phyloP scores from a whole-genome alignment of 2,113 vertebrate genomes.

The Podarcis muralis region DNA sequence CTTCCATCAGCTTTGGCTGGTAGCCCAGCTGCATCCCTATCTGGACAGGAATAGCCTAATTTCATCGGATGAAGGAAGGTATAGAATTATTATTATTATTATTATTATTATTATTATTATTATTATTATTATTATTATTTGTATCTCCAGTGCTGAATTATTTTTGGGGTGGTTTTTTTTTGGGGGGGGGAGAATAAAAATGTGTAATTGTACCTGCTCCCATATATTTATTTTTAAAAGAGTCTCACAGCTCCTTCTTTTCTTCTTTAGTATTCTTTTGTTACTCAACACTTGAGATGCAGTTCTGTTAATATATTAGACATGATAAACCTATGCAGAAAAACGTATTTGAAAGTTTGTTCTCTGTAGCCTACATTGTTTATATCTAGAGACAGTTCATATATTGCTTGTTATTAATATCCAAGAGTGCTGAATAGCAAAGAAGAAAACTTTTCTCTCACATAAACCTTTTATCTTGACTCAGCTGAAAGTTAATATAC shows the following conservation, averaged over 20 bases:
- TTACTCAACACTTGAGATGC: conserved; percentile 38
- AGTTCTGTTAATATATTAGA: conserved; percentile 53
- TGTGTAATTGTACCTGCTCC: conserved; percentile 9
- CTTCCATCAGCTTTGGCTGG: too few relatives aligned
- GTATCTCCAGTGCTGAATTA: neutral
- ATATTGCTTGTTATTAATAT: conserved; percentile 62
- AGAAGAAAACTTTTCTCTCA: conserved; percentile 55
- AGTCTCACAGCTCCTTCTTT: neutral
- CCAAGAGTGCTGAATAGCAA: conserved; percentile 53
- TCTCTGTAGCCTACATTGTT: conserved; percentile 51
- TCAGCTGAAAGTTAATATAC: conserved; percentile 61
- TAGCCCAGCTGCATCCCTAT: too few relatives aligned
- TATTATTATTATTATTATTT: neutral
- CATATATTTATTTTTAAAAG: conserved; percentile 47
- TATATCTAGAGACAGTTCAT: conserved; percentile 63
- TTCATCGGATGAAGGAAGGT: too few relatives aligned
- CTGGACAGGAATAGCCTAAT: neutral
- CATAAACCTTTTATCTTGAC: conserved; percentile 63
- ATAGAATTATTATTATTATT: too few relatives aligned
- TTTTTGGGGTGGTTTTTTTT: conserved; percentile 12
- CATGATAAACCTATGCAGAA: conserved; percentile 43
- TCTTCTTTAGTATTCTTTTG: conserved; percentile 42
- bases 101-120: too few relatives aligned
- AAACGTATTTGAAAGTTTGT: conserved; percentile 52
- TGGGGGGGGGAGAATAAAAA: neutral